Percentiles rank a stretch among this genome's conserved stretches.
Conservation (phyloP, 2,888 invertebrate species). For the Dasysyrphus albostriatus region DNA sequence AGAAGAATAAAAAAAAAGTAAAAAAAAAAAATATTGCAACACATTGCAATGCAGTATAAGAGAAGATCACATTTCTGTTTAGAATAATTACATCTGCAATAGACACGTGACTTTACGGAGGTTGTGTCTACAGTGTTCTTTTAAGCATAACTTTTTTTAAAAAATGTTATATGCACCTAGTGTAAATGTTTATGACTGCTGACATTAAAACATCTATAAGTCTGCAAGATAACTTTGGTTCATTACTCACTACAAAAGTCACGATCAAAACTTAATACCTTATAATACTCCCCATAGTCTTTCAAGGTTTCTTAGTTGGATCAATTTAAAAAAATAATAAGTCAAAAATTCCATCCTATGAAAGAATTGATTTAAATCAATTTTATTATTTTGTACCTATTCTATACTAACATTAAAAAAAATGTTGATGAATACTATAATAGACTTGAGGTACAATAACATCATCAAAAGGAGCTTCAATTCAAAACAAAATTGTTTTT, state of each 20-base stretch:
- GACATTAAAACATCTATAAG: slow-evolving; percentile 30
- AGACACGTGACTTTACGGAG: slow-evolving; percentile 59
- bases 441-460: too few species aligned
- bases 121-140: slow-evolving; percentile 14
- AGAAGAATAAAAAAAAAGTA: not conserved
- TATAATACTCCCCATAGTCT: not conserved
- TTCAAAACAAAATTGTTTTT: too few species aligned
- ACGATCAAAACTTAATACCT: slow-evolving; percentile 29
- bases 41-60: not conserved
- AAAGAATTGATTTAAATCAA: not conserved
- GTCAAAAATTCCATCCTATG: not conserved
- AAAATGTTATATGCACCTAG: not conserved
- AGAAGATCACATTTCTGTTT: slow-evolving; percentile 31
- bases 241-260: slow-evolving; percentile 26
- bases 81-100: slow-evolving; percentile 38
- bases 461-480: too few species aligned
- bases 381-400: too few species aligned
- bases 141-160: slow-evolving; percentile 15
- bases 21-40: slow-evolving; percentile 11
- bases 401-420: too few species aligned
- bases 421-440: too few species aligned
- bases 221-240: slow-evolving; percentile 5
- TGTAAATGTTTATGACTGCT: not conserved
- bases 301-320: slow-evolving; percentile 17
- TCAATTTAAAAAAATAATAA: slow-evolving; percentile 7